phyloP scores from a whole-genome alignment of 1,140 invertebrate genomes.

The Pseudobourletiella spinata region DNA sequence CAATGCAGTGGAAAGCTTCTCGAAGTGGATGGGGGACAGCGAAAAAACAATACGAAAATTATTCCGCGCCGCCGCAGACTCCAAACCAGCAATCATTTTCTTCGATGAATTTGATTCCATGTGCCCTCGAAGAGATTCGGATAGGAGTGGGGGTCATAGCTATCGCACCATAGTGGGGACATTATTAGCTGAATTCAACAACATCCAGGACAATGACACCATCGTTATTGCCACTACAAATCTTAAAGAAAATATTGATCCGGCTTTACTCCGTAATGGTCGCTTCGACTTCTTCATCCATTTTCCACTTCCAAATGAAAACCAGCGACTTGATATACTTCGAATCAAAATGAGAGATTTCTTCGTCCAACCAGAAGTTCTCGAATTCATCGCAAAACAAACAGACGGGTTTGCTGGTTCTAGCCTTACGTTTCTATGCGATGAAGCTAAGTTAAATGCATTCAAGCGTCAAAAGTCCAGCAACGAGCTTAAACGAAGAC shows the following conservation, averaged over 20 bases:
- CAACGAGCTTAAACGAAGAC: background rate
- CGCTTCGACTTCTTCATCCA: background rate
- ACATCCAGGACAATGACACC: constrained; percentile 1
- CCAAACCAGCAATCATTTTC: constrained; percentile 2
- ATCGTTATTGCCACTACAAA: constrained; percentile 4
- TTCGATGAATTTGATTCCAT: constrained; percentile 10
- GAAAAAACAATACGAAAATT: constrained; percentile 47
- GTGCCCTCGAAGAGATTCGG: background rate
- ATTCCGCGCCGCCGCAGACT: constrained; percentile 38
- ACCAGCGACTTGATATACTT: background rate
- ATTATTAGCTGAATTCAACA: constrained; percentile 2
- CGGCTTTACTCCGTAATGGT: background rate
- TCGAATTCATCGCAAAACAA: background rate
- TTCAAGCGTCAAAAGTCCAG: constrained; percentile 1
- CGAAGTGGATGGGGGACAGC: constrained; percentile 50
- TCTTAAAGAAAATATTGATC: constrained; percentile 4
- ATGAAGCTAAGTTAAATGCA: background rate
- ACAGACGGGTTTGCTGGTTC: background rate
- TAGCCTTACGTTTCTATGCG: background rate
- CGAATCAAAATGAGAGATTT: background rate
- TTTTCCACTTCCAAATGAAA: constrained; percentile 2
- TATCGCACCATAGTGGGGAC: background rate
- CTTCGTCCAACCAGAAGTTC: background rate
- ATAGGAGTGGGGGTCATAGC: background rate
- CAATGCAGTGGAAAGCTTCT: constrained; percentile 48